Evolutionary conservation across 2,797 vertebrate species (phyloP), one percentile per base, ranked within the genome.

Genomic region (Argyrosomus regius): DNA sequence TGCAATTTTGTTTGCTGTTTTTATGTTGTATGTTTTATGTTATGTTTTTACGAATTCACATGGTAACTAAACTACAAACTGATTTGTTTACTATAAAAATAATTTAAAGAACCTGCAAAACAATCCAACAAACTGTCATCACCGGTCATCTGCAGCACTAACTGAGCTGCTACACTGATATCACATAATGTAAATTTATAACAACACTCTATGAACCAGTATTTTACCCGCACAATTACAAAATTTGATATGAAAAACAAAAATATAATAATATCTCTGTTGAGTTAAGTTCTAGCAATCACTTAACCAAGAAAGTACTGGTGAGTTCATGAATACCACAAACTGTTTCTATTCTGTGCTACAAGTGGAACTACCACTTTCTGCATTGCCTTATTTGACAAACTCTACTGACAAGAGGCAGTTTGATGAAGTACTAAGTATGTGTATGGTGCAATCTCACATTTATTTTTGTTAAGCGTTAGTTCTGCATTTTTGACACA

Each of bases 401-500:
- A 24, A 22, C 9, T 45, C 10, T 13, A 7, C 14, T 54, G 3
- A 41, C 11, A 20, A 64, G 8, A 4, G 9, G 31, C 12, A 67
- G 35, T 64, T 83, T 48, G 12, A 72, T 63, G 45, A 81, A 67
- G 62, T 61, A 35, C 41, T 49, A 10, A 69, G 13, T 9, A 39
- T 39, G 35, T 39, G 35, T 41, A 53, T 18, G 63, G 45, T 50
- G 45, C 24, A 39, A 17, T 77, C 57, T 66, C 57, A 46, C 31
- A 50, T 26, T 3, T 70, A 43, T 62, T 83, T 84, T 82, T 79
- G 45, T n/a, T 9, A 3, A 24, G 18, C 13, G 20, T 31, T 74
- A 88, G 73, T 93, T 94, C 92, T 94, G 88, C 88, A 85, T 93
- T 93, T 91, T 73, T 11, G 76, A 70, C 71, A 79, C 74, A 60